Conservation (phyloP, 2,113 vertebrate species). For the Sinocyclocheilus maitianheensis region DNA sequence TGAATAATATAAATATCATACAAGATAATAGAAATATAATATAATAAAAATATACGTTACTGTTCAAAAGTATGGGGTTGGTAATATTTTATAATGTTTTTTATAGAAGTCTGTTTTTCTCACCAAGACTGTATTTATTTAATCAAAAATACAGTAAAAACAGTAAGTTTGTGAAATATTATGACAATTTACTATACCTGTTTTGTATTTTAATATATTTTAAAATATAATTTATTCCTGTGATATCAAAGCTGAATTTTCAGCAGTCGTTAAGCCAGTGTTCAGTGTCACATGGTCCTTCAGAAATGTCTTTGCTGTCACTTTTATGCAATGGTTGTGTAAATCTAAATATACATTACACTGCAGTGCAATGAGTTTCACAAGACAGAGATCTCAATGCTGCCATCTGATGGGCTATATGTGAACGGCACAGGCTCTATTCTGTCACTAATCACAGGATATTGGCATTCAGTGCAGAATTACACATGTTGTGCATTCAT, state of each 20-base stretch:
- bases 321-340: not conserved
- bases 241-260: not conserved
- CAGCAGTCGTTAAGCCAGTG: not conserved
- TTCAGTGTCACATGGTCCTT: not conserved
- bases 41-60: not conserved
- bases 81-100: too few relatives aligned
- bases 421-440: not conserved
- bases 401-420: slow-evolving; percentile 56
- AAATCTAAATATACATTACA: not conserved
- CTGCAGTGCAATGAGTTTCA: not conserved
- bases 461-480: not conserved
- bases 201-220: not conserved
- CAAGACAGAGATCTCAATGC: slow-evolving; percentile 44
- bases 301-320: not conserved
- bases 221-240: too few relatives aligned
- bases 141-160: not conserved
- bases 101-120: not conserved
- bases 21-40: not conserved
- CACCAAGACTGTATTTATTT: not conserved
- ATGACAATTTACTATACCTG: not conserved
- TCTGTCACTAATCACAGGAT: not conserved
- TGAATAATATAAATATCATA: not conserved
- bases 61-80: too few relatives aligned
- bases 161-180: too few relatives aligned
- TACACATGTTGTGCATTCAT: not conserved